A percentile compares a stretch with the other conserved stretches of the same genome.
Conservation (phyloP, 2,797 vertebrate genomes). For the Discoglossus pictus region DNA sequence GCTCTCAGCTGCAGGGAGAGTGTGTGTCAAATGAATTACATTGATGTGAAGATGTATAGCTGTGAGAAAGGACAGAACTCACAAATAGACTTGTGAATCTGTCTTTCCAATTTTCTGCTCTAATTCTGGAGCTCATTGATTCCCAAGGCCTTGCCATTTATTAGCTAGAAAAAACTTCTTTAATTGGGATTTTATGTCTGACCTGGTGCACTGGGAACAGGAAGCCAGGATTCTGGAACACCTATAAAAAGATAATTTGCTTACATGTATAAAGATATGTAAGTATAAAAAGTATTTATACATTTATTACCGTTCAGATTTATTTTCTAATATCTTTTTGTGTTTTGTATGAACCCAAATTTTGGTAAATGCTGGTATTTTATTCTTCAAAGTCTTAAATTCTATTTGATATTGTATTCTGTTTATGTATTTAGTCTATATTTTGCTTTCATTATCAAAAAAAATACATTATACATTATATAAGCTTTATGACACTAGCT, state of each 20-base stretch:
- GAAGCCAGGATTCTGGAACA: slow-evolving; percentile 9
- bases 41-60: slow-evolving; percentile 47
- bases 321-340: too few species aligned
- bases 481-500: too few species aligned
- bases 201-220: slow-evolving; percentile 19
- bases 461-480: too few species aligned
- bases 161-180: slow-evolving; percentile 48
- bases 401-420: too few species aligned
- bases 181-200: slow-evolving; percentile 19
- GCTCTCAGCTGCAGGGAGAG: slow-evolving; percentile 52
- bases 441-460: too few species aligned
- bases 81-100: slow-evolving; percentile 56
- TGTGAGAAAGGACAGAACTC: slow-evolving; percentile 41
- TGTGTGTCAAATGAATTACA: slow-evolving; percentile 61
- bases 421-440: too few species aligned
- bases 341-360: too few species aligned
- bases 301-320: too few species aligned
- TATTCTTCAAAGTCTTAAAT: too few species aligned
- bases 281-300: too few species aligned
- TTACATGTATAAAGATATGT: too few species aligned
- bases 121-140: slow-evolving; percentile 57
- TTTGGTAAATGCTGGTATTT: too few species aligned
- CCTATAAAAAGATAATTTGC: slow-evolving; percentile 9
- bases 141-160: slow-evolving; percentile 49
- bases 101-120: slow-evolving; percentile 61